Percentiles rank a stretch among this genome's conserved stretches.
Conservation (phyloP, 2,113 vertebrate species). For the Tupaia tana region DNA sequence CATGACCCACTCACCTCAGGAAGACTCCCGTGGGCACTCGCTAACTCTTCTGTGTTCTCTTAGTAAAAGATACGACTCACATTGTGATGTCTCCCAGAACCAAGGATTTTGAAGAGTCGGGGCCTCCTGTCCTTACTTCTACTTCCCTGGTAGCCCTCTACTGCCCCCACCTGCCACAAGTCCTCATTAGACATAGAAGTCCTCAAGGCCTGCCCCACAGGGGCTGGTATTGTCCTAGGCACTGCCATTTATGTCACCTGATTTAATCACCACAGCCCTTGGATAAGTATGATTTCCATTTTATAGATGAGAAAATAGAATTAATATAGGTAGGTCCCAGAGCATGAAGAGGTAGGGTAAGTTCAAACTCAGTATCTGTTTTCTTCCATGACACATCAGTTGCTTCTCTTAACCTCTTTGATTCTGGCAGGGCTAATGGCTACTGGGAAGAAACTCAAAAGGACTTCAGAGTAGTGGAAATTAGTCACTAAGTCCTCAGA, state of each 20-base stretch:
- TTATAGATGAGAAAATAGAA: not conserved
- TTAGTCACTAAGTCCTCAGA: not conserved
- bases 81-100: not conserved
- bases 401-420: not conserved
- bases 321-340: not conserved
- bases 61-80: not conserved
- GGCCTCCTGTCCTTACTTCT: not conserved
- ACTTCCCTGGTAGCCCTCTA: constrained; percentile 55
- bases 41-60: not conserved
- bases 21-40: not conserved
- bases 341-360: not conserved
- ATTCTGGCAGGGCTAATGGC: not conserved
- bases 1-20: not conserved
- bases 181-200: not conserved
- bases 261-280: not conserved
- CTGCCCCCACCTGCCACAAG: constrained; percentile 68
- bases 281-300: not conserved
- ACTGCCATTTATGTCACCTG: not conserved
- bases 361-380: not conserved
- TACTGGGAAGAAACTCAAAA: not conserved
- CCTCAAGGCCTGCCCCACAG: not conserved
- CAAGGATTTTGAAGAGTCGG: not conserved
- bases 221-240: not conserved
- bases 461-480: not conserved
- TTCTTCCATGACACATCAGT: too few relatives aligned